phyloP scores from a whole-genome alignment of 2,797 vertebrate species.

The Sarcoramphus papa region DNA sequence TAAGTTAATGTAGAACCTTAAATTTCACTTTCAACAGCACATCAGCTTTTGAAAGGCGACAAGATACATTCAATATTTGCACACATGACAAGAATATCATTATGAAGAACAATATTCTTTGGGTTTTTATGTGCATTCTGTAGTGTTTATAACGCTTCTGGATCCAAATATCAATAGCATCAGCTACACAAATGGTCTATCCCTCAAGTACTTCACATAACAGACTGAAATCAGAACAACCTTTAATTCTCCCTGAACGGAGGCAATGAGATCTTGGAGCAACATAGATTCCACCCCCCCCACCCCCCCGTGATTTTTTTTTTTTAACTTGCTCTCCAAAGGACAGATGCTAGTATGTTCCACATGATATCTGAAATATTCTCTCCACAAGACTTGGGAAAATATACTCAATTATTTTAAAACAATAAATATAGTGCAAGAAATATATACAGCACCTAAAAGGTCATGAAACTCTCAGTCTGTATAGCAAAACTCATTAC shows the following conservation, averaged over 20 bases:
- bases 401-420: not conserved
- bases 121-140: conserved; percentile 80
- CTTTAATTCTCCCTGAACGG: rapidly evolving
- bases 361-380: not conserved
- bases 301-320: not conserved
- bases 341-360: not conserved
- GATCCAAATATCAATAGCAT: not conserved
- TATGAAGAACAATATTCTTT: conserved; percentile 71
- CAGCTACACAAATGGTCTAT: not conserved
- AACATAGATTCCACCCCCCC: not conserved
- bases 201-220: not conserved
- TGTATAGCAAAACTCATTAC: not conserved
- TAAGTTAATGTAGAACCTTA: conserved; percentile 70
- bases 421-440: not conserved
- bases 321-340: not conserved
- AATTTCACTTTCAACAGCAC: conserved; percentile 82
- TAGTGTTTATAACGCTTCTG: rapidly evolving
- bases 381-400: not conserved
- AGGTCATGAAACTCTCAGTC: not conserved
- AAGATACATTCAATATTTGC: conserved; percentile 75
- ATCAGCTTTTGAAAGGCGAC: conserved; percentile 82
- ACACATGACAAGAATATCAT: conserved; percentile 79
- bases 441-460: not conserved
- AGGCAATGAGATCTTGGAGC: not conserved
- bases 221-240: not conserved